These are phyloP conservation scores for Tachycineta bicolor DNA, from an alignment of 2,113 vertebrate genomes.

Conservation along the genomic window DNA sequence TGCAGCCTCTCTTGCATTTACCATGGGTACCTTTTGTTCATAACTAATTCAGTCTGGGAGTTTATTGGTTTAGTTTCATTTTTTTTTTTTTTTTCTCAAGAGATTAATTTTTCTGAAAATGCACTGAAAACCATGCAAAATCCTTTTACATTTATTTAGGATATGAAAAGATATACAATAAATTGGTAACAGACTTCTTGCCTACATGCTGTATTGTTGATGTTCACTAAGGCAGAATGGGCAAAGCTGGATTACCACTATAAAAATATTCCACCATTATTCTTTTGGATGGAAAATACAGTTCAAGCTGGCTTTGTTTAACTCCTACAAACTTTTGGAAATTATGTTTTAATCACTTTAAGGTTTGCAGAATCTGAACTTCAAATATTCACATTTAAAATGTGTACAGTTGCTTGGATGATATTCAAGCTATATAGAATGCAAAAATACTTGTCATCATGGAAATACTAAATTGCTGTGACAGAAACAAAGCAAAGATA, in stretches of 20 bases:
- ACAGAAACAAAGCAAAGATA: neutral
- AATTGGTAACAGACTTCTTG: neutral
- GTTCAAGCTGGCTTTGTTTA: neutral
- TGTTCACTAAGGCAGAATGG: neutral
- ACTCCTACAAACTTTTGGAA: neutral
- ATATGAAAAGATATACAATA: neutral
- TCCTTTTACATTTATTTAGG: neutral
- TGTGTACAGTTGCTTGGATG: neutral
- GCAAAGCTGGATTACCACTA: neutral
- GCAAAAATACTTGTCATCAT: neutral
- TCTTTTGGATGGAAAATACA: neutral
- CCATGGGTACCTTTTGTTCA: neutral
- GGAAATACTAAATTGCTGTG: neutral
- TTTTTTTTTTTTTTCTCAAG: neutral
- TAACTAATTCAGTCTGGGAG: neutral
- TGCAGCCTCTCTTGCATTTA: neutral
- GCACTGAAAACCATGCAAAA: neutral
- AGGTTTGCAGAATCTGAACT: neutral
- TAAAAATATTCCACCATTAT: neutral
- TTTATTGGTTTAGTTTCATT: neutral
- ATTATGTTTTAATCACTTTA: neutral
- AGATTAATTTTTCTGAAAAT: neutral
- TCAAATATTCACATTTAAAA: neutral
- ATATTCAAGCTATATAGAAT: neutral
- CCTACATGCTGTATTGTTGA: neutral